A percentile compares a stretch with the other conserved stretches of the same genome.
Evolutionary conservation across 1,140 invertebrate species (phyloP).

Genomic region (Trachelipus rathkii): DNA sequence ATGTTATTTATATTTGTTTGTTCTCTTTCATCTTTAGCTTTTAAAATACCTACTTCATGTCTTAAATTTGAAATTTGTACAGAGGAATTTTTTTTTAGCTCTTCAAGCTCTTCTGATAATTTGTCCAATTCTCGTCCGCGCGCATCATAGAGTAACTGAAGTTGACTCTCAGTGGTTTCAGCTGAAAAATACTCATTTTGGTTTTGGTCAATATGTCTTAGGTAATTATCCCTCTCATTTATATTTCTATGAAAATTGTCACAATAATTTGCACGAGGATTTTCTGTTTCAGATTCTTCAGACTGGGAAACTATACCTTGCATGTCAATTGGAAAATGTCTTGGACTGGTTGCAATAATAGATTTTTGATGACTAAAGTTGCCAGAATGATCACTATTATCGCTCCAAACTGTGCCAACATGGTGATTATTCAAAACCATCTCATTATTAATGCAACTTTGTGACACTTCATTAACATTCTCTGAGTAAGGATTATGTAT

Average conservation of each 20-base stretch:
- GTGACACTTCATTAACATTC: too few relatives aligned
- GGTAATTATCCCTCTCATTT: not conserved
- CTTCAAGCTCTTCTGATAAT: not conserved
- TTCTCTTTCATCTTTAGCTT: not conserved
- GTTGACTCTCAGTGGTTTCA: not conserved
- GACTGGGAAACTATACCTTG: not conserved
- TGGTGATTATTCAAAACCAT: too few relatives aligned
- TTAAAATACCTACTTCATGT: not conserved
- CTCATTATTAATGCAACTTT: too few relatives aligned
- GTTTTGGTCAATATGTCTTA: not conserved
- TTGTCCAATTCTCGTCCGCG: not conserved
- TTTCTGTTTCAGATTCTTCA: not conserved
- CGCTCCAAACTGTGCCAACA: not conserved
- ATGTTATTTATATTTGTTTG: not conserved
- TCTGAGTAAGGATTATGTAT: too few relatives aligned
- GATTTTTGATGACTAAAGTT: not conserved
- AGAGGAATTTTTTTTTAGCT: not conserved
- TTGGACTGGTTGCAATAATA: not conserved
- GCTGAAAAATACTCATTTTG: not conserved
- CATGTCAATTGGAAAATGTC: not conserved
- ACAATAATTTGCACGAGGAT: not conserved
- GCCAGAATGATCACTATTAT: not conserved
- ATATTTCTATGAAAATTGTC: not conserved
- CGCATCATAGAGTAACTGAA: not conserved
- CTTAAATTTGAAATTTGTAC: not conserved